phyloP scores from a whole-genome alignment of 2,797 vertebrate species.

The Orestias chungarensis region DNA sequence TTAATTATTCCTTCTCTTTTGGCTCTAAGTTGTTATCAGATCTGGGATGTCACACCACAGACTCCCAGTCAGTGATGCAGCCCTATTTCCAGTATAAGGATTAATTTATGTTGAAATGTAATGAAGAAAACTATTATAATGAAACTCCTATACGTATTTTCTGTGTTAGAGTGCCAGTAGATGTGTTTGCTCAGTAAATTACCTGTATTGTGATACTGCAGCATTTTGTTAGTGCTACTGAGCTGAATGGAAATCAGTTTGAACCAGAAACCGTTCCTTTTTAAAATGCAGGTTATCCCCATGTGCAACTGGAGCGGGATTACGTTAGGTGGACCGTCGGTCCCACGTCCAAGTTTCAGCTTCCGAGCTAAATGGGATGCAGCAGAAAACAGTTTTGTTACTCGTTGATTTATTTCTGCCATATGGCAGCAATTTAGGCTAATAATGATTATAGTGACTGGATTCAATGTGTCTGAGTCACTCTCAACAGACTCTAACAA shows the following conservation, averaged over 20 bases:
- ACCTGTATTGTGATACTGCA: background rate
- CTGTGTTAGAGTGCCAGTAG: background rate
- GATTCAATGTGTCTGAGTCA: constrained; percentile 10
- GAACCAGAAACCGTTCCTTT: too few relatives aligned
- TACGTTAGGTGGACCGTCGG: background rate
- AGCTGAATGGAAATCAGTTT: too few relatives aligned
- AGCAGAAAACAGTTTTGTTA: background rate
- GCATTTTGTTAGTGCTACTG: background rate
- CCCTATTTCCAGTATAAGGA: background rate
- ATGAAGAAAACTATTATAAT: background rate
- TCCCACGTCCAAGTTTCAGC: background rate
- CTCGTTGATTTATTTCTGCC: background rate
- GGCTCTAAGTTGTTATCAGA: background rate
- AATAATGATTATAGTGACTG: constrained; percentile 4
- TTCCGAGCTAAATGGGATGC: background rate
- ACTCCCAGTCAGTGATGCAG: background rate
- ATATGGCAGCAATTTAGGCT: background rate
- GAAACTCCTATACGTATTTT: background rate
- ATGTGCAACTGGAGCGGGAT: background rate
- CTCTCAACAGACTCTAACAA: constrained; percentile 12
- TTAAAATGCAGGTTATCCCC: background rate
- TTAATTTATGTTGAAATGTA: background rate
- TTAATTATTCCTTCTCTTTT: background rate
- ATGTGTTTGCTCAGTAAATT: background rate
- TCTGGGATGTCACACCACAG: background rate